Evolutionary conservation across 2,797 vertebrate genomes (phyloP), one percentile per base, ranked within the genome.

Genomic region (Sebastes vulpes): DNA sequence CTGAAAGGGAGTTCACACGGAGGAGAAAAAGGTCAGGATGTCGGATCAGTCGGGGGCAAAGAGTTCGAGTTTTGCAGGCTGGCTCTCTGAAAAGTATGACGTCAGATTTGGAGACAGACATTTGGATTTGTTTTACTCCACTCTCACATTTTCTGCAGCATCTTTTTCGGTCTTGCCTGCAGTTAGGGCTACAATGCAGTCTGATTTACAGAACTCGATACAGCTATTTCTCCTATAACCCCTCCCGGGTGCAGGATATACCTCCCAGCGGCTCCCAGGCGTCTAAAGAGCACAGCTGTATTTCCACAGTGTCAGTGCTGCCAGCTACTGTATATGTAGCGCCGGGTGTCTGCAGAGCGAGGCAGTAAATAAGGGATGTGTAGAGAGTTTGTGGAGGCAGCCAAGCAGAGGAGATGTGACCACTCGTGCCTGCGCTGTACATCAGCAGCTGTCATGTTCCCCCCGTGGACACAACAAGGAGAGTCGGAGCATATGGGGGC

Each of bases 391-490:
- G 89, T 58, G 76, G 79, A 86, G 46, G 84, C 84, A 91, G 76
- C 88, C 87, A 31, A 89, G 90, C 87, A 72, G 87, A 80, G 82
- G 74, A 72, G 81, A 83, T 72, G 81, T 65, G 81, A 69, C 77
- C 82, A 56, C 85, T 90, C 68, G 76, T 81, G 91, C 81, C 53
- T 84, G 74, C 6, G 14, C 80, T 87, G 85, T 87, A 84, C 87
- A 89, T 91, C 91, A 91, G 83, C 88, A 87, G 86, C 91, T 92
- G 93, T 93, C 92, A 89, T 90, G 89, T 89, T 56, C 64, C 75
- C 82, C 88, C 87, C 23, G 11, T 77, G 87, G 89, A 87, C 81
- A 81, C 74, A 72, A 78, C 67, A 68, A 81, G 82, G 76, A 10
- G 80, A 88, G 85, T 31, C 14, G 8, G 68, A 85, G 83, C 88